phyloP scores from a whole-genome alignment of 2,888 invertebrate species.

The Trichopria drosophilae region DNA sequence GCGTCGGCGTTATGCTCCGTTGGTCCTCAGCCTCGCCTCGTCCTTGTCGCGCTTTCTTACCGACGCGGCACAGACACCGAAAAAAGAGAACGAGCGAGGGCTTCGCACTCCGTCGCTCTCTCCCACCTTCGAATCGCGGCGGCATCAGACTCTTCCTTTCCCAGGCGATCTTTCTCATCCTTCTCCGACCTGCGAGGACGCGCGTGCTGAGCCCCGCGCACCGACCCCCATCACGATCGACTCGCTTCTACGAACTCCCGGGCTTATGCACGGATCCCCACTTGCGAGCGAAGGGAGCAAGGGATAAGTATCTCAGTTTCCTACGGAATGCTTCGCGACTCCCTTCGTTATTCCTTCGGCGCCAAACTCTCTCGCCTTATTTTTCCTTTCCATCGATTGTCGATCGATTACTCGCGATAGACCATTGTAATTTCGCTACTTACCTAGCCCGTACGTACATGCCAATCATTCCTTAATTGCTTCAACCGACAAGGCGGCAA shows the following conservation, averaged over 20 bases:
- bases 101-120: no score
- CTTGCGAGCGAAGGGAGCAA: conserved; percentile 1
- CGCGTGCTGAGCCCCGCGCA: conserved; percentile 22
- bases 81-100: no score
- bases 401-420: no score
- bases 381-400: conserved; percentile 9
- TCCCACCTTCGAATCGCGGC: no score
- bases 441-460: no score
- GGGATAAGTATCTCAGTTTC: neutral
- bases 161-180: conserved; percentile 6
- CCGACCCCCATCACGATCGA: conserved; percentile 32
- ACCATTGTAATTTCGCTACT: no score
- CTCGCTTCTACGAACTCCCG: conserved; percentile 50
- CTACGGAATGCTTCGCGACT: neutral
- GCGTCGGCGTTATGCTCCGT: no score
- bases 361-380: neutral
- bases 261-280: conserved; percentile 41
- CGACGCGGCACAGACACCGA: no score
- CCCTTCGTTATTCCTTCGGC: no score
- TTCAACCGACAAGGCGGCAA: no score
- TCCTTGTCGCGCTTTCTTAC: conserved; percentile 30
- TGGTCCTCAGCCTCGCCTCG: no score
- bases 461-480: no score
- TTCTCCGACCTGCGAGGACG: conserved; percentile 19
- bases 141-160: neutral